Evolutionary conservation across 1,140 invertebrate genomes (phyloP).

Genomic region (Neodiprion virginianus): DNA sequence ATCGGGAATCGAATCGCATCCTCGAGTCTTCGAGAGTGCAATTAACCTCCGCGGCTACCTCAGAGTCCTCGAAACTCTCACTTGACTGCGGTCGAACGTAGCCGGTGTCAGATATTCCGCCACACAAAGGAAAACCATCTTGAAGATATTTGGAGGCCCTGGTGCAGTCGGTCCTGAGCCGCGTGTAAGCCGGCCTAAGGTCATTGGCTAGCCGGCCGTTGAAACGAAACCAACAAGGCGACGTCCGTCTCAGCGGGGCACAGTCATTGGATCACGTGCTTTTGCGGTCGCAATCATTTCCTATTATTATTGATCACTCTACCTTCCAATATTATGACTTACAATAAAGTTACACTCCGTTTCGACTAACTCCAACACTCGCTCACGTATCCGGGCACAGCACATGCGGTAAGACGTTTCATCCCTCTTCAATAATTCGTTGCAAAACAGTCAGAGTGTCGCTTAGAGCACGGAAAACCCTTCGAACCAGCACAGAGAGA

Average conservation of each 20-base stretch:
- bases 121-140: slow-evolving; percentile 39
- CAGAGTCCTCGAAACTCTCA: slow-evolving; percentile 22
- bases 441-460: too few relatives aligned
- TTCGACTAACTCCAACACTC: too few relatives aligned
- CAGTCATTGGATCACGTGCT: slow-evolving; percentile 58
- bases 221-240: slow-evolving; percentile 58
- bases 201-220: slow-evolving; percentile 49
- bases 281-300: slow-evolving; percentile 57
- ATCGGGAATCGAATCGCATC: slow-evolving; percentile 26
- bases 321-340: slow-evolving; percentile 14
- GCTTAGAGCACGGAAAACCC: too few relatives aligned
- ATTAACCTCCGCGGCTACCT: neutral
- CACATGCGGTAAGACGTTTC: too few relatives aligned
- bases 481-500: too few relatives aligned
- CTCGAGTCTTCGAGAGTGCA: slow-evolving; percentile 4
- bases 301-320: slow-evolving; percentile 48
- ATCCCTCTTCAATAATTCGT: too few relatives aligned
- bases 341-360: neutral
- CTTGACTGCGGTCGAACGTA: slow-evolving; percentile 22
- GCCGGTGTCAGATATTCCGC: slow-evolving; percentile 35
- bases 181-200: slow-evolving; percentile 38
- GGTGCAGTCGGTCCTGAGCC: neutral
- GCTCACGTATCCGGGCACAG: too few relatives aligned
- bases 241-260: slow-evolving; percentile 46
- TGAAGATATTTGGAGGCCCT: slow-evolving; percentile 29